Evolutionary conservation across 2,888 invertebrate species (phyloP), one percentile per base, ranked within the genome.

Genomic region (Poecilus cupreus): DNA sequence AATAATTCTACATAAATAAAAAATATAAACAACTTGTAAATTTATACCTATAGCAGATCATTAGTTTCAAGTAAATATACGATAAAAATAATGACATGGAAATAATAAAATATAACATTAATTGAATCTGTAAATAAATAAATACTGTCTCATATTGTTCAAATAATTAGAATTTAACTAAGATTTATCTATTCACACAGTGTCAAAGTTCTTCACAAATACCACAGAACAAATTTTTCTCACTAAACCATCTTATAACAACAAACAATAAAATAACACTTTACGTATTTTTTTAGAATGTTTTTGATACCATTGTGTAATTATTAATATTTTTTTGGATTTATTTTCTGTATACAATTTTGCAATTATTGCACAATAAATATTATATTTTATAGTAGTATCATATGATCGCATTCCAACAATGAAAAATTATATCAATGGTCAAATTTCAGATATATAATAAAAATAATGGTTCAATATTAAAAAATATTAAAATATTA

Each of bases 211-310:
- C 57, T 72, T 80, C 72, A 79, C 79, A 79, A 60, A 43, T 79
- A 79, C 79, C 79, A 79, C 79, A 79, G 49, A 79, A 79, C 68
- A 79, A 49, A 79, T 68, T 68, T 79, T 72, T 79, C 68, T 68
- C 68, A 68, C 70, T 70, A 70, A 80, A 80, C 70, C 72, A 70
- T 70, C 54, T 54, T 54, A 18, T 80, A 80, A 79, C 72, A 80
- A 54, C 54, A 79, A 80, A 80, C 80, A 72, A 80, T 79, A 80
- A 72, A 72, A 72, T 70, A 68, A 80, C 68, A 68, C 51, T 80
- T 72, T 54, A 72, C 72, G 68, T 80, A 70, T 51, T 68, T 79
- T 64, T 64, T 51, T 39, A 72, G 54, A 54, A 54, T 54, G 24
- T 39, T 80, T 80, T 54, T 49, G 46, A 51, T 80, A 72, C 22